Evolutionary conservation across 1,140 invertebrate genomes (phyloP).

Genomic region (Wasmannia auropunctata): DNA sequence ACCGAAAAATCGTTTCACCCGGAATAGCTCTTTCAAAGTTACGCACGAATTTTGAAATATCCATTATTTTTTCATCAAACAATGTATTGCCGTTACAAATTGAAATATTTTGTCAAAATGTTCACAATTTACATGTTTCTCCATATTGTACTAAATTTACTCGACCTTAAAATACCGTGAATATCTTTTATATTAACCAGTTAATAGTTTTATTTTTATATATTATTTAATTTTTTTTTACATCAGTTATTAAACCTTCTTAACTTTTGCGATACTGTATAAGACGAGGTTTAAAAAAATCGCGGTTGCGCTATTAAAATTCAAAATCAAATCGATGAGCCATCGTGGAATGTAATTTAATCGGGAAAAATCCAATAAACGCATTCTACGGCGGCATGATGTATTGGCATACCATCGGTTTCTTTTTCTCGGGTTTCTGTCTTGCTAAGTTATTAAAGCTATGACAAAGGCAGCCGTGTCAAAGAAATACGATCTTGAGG

Average conservation of each 20-base stretch:
- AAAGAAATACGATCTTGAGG: slow-evolving; percentile 51
- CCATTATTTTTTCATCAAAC: slow-evolving; percentile 18
- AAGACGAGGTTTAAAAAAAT: slow-evolving; percentile 65
- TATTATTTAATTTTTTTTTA: not conserved
- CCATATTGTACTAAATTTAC: not conserved
- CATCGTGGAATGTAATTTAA: slow-evolving; percentile 81
- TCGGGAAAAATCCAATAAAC: slow-evolving; percentile 83
- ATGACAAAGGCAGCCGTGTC: slow-evolving; percentile 55
- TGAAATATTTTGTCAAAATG: slow-evolving; percentile 1
- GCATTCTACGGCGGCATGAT: slow-evolving; percentile 75
- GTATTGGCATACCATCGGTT: slow-evolving; percentile 73
- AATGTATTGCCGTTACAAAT: not conserved
- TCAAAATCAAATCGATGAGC: slow-evolving; percentile 79
- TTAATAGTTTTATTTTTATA: not conserved
- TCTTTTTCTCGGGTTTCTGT: slow-evolving; percentile 59
- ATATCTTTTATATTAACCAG: not conserved
- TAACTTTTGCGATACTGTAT: not conserved
- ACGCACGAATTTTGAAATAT: not conserved
- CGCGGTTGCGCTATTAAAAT: slow-evolving; percentile 75
- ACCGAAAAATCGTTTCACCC: not conserved
- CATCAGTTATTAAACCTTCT: not conserved
- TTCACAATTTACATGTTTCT: not conserved
- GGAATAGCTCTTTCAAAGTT: slow-evolving; percentile 12
- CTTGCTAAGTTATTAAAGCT: slow-evolving; percentile 56
- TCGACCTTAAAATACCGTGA: not conserved